A percentile compares a stretch with the other conserved stretches of the same genome.
Evolutionary conservation across 2,113 vertebrate species (phyloP).

Genomic region (Hippocampus barbouri): DNA sequence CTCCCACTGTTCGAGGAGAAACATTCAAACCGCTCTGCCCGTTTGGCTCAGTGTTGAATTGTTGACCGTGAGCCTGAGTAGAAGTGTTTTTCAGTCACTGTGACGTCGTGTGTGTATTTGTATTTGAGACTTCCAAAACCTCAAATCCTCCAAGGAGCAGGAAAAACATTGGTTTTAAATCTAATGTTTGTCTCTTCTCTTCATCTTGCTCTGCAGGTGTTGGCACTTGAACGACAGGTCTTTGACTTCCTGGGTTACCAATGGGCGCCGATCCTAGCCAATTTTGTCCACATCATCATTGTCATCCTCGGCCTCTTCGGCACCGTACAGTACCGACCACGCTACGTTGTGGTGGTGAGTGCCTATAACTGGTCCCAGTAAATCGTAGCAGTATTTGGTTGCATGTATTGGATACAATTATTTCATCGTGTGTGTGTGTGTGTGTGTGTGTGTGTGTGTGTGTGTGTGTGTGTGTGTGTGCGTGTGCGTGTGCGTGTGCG

Average conservation of each 20-base stretch:
- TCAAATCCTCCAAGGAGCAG: not conserved
- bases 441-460: no score
- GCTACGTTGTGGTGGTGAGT: conserved; percentile 84
- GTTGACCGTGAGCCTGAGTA: conserved; percentile 12
- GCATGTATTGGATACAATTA: no score
- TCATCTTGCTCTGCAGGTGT: conserved; percentile 65
- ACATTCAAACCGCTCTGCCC: conserved; percentile 22
- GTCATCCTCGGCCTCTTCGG: conserved; percentile 89
- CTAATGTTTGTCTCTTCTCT: conserved; percentile 9
- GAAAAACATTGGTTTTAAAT: not conserved
- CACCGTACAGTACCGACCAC: conserved; percentile 83
- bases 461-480: no score
- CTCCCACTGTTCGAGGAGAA: conserved; percentile 19
- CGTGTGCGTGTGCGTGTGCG: no score
- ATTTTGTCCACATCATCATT: conserved; percentile 85
- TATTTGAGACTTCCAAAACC: not conserved
- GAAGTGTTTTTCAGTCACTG: conserved; percentile 10
- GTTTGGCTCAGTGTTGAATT: conserved; percentile 3
- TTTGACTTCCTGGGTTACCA: conserved; percentile 92
- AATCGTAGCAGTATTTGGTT: no score
- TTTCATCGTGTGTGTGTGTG: no score
- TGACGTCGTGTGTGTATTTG: not conserved
- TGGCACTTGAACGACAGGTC: conserved; percentile 85
- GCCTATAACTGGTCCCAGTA: not conserved
- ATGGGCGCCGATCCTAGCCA: conserved; percentile 89